Evolutionary conservation across 2,797 vertebrate species (phyloP).

Genomic region (Labeo calbasu): DNA sequence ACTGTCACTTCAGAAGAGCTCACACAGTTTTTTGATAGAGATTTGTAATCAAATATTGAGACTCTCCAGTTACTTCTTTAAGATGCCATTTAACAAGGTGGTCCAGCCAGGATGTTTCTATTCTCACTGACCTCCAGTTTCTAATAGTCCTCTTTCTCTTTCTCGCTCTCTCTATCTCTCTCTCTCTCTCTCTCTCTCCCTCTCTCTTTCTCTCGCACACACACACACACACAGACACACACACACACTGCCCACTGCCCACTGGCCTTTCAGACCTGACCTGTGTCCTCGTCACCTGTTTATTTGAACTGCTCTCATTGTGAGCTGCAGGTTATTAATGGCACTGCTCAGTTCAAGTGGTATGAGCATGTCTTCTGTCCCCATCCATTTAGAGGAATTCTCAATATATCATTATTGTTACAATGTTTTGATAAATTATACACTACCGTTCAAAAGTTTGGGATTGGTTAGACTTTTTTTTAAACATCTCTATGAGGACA

Average conservation of each 20-base stretch:
- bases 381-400: conserved; percentile 13
- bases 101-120: conserved; percentile 54
- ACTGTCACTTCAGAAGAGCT: neutral
- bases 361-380: conserved; percentile 69
- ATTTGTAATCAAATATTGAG: neutral
- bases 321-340: conserved; percentile 76
- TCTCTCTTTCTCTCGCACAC: too few relatives aligned
- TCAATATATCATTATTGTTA: conserved; percentile 29
- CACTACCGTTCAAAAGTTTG: neutral
- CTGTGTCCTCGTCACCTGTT: conserved; percentile 53
- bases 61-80: neutral
- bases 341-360: conserved; percentile 58
- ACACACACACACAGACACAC: conserved; percentile 14
- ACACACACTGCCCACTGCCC: conserved; percentile 39
- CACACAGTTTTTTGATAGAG: neutral
- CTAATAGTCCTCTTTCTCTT: conserved; percentile 55
- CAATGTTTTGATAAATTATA: neutral
- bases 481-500: too few relatives aligned
- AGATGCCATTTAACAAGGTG: conserved; percentile 43
- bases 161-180: neutral
- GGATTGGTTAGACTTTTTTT: neutral
- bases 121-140: conserved; percentile 40
- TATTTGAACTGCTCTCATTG: conserved; percentile 65
- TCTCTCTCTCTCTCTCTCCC: conserved; percentile 32
- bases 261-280: conserved; percentile 63